Conservation (phyloP, 2,113 vertebrate genomes). For the Eidolon helvum region DNA sequence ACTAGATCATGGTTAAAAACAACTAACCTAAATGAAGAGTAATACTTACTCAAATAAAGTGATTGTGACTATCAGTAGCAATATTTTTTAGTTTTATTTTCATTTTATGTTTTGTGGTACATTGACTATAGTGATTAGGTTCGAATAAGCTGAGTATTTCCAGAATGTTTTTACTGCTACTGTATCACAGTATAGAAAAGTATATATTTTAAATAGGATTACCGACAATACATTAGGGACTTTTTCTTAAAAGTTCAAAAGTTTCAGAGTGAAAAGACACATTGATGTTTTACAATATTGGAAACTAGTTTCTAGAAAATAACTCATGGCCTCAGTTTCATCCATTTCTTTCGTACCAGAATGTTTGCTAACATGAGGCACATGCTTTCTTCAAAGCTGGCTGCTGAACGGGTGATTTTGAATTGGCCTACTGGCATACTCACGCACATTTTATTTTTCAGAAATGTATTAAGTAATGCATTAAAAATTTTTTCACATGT, state of each 20-base stretch:
- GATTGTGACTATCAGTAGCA: neutral
- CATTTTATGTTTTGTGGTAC: neutral
- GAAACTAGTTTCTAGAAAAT: neutral
- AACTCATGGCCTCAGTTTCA: neutral
- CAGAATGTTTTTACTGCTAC: neutral
- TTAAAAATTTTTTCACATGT: too few relatives aligned
- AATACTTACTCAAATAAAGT: neutral
- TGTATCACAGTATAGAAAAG: neutral
- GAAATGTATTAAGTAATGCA: constrained; percentile 16
- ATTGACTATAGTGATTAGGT: neutral
- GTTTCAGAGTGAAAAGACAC: neutral
- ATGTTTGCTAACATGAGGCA: neutral
- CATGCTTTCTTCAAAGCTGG: neutral
- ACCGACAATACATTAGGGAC: neutral
- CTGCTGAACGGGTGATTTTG: neutral
- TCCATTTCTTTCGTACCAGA: neutral
- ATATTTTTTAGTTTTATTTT: neutral
- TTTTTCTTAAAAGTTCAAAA: constrained; percentile 8
- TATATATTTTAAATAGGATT: neutral
- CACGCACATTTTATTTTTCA: constrained; percentile 21
- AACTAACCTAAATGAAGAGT: neutral
- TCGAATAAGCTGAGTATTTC: neutral
- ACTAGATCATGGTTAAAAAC: neutral
- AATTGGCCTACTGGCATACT: neutral
- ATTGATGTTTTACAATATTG: neutral